A percentile compares a stretch with the other conserved stretches of the same genome.
These are phyloP conservation scores for Sciurus carolinensis DNA, from an alignment of 2,797 vertebrate genomes.

Conservation along the genomic window DNA sequence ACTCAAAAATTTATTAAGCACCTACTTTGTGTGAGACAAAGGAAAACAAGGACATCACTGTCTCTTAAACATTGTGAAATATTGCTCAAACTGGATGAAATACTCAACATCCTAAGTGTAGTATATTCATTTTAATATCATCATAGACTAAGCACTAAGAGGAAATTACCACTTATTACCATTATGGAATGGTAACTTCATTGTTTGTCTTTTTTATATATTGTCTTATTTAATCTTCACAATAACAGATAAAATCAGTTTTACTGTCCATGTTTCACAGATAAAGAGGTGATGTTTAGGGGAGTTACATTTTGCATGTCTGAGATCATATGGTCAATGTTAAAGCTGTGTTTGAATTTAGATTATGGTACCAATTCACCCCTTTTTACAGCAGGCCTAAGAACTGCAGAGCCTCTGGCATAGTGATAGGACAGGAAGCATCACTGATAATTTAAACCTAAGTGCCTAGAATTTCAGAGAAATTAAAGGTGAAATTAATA, in stretches of 20 bases:
- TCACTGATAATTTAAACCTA: not conserved
- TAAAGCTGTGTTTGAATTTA: not conserved
- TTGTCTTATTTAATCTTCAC: not conserved
- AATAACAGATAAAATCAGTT: not conserved
- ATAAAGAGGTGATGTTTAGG: not conserved
- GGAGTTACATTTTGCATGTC: not conserved
- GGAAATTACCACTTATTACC: not conserved
- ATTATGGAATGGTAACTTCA: too few species aligned
- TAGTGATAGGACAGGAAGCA: not conserved
- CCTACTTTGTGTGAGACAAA: not conserved
- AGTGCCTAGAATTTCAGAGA: not conserved
- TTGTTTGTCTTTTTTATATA: not conserved
- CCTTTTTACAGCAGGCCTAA: not conserved
- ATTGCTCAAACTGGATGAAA: not conserved
- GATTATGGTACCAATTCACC: not conserved
- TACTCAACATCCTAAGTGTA: not conserved
- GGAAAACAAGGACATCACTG: not conserved
- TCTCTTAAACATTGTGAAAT: not conserved
- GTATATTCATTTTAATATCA: not conserved
- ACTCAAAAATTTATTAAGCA: not conserved
- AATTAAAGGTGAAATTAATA: constrained; percentile 1
- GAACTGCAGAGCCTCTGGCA: not conserved
- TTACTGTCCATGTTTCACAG: not conserved
- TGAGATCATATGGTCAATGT: not conserved
- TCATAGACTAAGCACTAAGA: not conserved